phyloP scores from a whole-genome alignment of 1,140 invertebrate species.

The Pogonomyrmex californicus region DNA sequence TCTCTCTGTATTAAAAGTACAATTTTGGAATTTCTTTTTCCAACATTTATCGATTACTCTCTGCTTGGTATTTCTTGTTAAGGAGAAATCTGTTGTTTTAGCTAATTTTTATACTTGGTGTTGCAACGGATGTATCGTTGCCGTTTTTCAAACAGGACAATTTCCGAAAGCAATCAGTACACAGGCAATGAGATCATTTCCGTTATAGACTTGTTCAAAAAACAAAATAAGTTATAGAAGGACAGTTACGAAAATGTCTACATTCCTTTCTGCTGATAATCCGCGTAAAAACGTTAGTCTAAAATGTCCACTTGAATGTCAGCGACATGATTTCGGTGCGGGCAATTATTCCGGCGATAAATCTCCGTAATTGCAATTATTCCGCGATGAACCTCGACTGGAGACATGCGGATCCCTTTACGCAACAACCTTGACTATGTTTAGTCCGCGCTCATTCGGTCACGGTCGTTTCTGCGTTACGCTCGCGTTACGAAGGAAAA shows the following conservation, averaged over 20 bases:
- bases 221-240: not conserved
- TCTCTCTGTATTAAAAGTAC: too few species aligned
- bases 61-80: too few species aligned
- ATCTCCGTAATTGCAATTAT: slow-evolving; percentile 34
- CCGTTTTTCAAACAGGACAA: not conserved
- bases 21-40: too few species aligned
- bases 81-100: not conserved
- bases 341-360: slow-evolving; percentile 2
- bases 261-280: not conserved
- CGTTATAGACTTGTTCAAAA: not conserved
- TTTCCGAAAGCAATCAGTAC: not conserved
- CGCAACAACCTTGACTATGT: slow-evolving; percentile 74
- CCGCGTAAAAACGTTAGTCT: not conserved
- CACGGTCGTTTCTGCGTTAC: slow-evolving; percentile 72
- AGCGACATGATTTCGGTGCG: not conserved
- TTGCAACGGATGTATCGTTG: not conserved
- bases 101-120: not conserved
- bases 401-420: slow-evolving; percentile 32
- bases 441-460: slow-evolving; percentile 76
- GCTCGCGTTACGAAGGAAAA: slow-evolving; percentile 33
- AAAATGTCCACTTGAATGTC: not conserved
- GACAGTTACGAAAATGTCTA: not conserved
- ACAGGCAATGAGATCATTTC: not conserved
- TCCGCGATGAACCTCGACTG: not conserved
- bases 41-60: too few species aligned